Conservation (phyloP, 2,113 vertebrate species). For the Leptobrachium leishanense region DNA sequence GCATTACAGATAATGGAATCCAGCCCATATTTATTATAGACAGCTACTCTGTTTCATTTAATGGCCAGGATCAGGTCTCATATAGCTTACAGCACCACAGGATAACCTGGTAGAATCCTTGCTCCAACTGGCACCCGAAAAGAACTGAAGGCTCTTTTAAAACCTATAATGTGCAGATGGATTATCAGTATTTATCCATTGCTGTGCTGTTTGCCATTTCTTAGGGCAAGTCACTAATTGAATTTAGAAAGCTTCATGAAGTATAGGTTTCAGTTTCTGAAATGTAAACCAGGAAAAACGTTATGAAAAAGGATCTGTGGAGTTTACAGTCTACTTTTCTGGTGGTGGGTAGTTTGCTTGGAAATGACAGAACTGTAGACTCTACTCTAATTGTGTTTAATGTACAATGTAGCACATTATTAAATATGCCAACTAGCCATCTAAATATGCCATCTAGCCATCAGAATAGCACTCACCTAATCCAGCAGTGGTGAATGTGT, state of each 20-base stretch:
- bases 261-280: background rate
- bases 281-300: background rate
- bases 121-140: background rate
- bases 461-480: too few species aligned
- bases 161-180: too few species aligned
- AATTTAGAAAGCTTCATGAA: background rate
- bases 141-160: too few species aligned
- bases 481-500: too few species aligned
- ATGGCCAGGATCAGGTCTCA: background rate
- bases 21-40: background rate
- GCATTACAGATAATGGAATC: background rate
- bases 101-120: background rate
- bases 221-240: background rate
- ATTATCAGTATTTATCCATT: too few species aligned
- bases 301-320: background rate
- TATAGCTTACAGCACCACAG: background rate
- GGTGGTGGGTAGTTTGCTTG: background rate
- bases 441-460: too few species aligned
- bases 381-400: background rate
- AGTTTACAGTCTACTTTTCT: conserved; percentile 12
- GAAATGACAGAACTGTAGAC: background rate
- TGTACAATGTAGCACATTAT: background rate
- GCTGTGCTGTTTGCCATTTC: too few species aligned
- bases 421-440: conserved; percentile 11
- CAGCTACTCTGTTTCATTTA: background rate